Percentiles rank a stretch among this genome's conserved stretches.
These are phyloP conservation scores for Liasis olivaceus DNA, from an alignment of 2,797 vertebrate genomes.

Conservation along the genomic window DNA sequence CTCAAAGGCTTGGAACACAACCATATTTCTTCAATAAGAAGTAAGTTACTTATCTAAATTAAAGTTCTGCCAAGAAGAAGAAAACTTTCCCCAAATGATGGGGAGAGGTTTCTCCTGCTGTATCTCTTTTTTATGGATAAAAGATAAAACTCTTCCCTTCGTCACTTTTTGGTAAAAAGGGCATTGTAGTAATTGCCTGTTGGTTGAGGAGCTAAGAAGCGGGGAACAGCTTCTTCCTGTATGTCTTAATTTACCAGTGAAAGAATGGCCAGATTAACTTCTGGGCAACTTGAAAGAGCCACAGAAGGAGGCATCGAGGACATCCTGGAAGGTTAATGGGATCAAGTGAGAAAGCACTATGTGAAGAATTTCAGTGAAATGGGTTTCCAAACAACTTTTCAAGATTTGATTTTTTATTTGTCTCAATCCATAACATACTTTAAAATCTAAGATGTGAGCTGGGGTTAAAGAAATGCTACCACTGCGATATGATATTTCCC, in stretches of 20 bases:
- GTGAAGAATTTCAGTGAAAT: not conserved
- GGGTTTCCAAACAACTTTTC: not conserved
- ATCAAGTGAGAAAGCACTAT: not conserved
- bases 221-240: not conserved
- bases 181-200: not conserved
- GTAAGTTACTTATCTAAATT: slow-evolving; percentile 76
- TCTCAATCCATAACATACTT: not conserved
- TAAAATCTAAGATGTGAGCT: not conserved
- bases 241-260: not conserved
- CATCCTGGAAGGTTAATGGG: not conserved
- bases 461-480: not conserved
- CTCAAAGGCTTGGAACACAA: slow-evolving; percentile 93
- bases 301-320: not conserved
- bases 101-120: not conserved
- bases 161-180: not conserved
- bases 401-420: not conserved
- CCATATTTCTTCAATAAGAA: slow-evolving; percentile 96
- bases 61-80: not conserved
- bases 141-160: not conserved
- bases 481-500: not conserved
- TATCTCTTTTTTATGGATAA: not conserved
- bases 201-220: not conserved
- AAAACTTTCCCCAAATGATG: not conserved
- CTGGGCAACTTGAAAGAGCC: not conserved
- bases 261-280: not conserved